Percentiles rank a stretch among this genome's conserved stretches.
phyloP scores from a whole-genome alignment of 2,797 vertebrate genomes.

The Cyclopterus lumpus region DNA sequence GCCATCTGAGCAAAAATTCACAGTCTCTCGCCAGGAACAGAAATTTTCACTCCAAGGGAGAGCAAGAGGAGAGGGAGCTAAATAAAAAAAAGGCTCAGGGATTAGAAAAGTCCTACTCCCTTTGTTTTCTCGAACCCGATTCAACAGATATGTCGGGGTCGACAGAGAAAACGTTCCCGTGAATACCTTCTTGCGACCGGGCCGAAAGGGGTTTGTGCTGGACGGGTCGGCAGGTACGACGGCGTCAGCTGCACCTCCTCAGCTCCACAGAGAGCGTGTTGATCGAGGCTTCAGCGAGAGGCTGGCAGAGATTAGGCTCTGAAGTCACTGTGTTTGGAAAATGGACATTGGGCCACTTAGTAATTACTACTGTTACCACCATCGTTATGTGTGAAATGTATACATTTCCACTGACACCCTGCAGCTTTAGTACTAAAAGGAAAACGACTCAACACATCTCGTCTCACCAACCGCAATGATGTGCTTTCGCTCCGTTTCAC shows the following conservation, averaged over 20 bases:
- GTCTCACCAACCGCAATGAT: not conserved
- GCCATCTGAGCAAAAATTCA: constrained; percentile 48
- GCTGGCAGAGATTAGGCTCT: constrained; percentile 27
- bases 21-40: constrained; percentile 14
- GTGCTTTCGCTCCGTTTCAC: not conserved
- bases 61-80: too few species aligned
- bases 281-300: not conserved
- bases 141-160: constrained; percentile 23
- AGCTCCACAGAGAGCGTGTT: constrained; percentile 20
- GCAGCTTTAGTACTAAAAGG: constrained; percentile 9
- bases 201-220: constrained; percentile 4
- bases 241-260: constrained; percentile 22
- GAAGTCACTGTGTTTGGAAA: constrained; percentile 49
- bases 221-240: constrained; percentile 26
- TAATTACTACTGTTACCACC: constrained; percentile 27
- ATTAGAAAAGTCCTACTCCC: constrained; percentile 30
- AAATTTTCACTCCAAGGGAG: constrained; percentile 26
- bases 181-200: constrained; percentile 27
- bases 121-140: constrained; percentile 33
- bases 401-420: constrained; percentile 19
- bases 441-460: not conserved
- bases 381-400: constrained; percentile 21
- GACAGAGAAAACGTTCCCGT: constrained; percentile 25
- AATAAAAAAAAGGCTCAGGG: not conserved
- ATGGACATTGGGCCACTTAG: constrained; percentile 7